Evolutionary conservation across 2,113 vertebrate genomes (phyloP).

Genomic region (Calypte anna): DNA sequence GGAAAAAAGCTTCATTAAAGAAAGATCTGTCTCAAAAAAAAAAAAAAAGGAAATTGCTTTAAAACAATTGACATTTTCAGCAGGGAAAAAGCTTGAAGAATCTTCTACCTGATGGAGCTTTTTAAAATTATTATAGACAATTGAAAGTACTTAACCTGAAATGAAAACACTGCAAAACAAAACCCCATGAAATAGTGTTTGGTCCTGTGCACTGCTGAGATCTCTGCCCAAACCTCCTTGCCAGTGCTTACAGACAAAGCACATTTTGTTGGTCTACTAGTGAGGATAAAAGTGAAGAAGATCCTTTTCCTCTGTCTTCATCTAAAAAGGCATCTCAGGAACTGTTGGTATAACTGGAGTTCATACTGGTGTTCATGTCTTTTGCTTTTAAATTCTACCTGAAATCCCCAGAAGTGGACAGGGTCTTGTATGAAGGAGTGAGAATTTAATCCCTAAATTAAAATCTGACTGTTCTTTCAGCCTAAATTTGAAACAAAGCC

Average conservation of each 20-base stretch:
- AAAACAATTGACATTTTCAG: neutral
- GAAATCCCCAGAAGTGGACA: neutral
- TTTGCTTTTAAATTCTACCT: neutral
- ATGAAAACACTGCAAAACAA: neutral
- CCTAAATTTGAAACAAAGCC: constrained; percentile 21
- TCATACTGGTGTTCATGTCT: neutral
- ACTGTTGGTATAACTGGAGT: neutral
- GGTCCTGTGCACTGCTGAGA: neutral
- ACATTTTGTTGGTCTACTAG: neutral
- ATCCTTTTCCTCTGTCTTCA: neutral
- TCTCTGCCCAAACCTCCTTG: neutral
- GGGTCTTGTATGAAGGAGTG: neutral
- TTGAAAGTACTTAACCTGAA: constrained; percentile 1
- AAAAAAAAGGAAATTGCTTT: neutral
- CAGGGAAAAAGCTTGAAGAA: neutral
- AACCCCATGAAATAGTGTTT: neutral
- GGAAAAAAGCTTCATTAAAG: neutral
- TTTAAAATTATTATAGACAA: neutral
- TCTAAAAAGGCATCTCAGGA: neutral
- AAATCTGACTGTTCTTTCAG: constrained; percentile 12
- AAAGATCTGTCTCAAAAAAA: neutral
- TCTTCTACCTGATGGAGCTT: neutral
- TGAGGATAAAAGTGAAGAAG: neutral
- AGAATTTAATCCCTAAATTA: constrained; percentile 25
- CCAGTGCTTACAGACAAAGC: neutral